phyloP scores from a whole-genome alignment of 2,113 vertebrate genomes.

The Rhynchomys soricoides region DNA sequence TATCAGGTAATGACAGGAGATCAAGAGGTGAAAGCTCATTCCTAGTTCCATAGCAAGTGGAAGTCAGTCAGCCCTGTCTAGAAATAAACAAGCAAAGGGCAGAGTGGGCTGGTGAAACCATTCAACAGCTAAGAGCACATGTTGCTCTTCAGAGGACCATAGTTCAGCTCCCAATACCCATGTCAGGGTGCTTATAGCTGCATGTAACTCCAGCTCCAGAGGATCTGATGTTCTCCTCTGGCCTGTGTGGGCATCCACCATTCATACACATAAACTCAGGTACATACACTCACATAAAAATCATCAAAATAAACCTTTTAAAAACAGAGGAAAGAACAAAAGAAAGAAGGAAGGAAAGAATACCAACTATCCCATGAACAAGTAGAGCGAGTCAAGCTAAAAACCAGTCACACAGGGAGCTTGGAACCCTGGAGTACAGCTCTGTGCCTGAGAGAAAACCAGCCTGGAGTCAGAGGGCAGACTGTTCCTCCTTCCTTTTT shows the following conservation, averaged over 20 bases:
- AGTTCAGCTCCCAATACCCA: background rate
- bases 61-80: background rate
- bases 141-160: background rate
- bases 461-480: background rate
- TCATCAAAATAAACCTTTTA: background rate
- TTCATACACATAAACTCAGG: too few species aligned
- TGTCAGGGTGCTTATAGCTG: background rate
- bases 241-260: background rate
- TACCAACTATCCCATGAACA: background rate
- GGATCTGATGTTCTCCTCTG: too few species aligned
- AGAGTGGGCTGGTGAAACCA: background rate
- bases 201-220: background rate
- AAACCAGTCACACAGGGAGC: background rate
- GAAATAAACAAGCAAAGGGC: background rate
- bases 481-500: background rate
- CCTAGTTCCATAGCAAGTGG: background rate
- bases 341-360: background rate
- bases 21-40: background rate
- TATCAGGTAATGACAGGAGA: background rate
- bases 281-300: too few species aligned
- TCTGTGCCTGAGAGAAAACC: background rate
- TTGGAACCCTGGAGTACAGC: rapidly evolving
- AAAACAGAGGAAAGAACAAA: background rate
- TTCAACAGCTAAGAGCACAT: background rate
- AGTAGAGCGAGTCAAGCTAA: background rate